Base-by-base conservation (phyloP, 2,113 vertebrate genomes). In the Alethe diademata region DNA sequence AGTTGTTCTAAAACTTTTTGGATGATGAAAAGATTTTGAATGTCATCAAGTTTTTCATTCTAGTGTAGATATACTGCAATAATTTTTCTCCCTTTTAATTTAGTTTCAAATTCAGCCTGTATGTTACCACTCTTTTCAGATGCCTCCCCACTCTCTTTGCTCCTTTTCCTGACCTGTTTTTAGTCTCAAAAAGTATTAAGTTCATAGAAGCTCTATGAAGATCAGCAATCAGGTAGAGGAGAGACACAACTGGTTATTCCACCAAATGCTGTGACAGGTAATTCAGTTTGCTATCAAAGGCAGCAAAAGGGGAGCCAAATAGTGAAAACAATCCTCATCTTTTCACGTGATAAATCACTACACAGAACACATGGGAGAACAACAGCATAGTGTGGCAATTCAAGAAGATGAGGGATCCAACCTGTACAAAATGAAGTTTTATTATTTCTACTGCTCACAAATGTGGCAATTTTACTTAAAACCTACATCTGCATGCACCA, bases 301-400 rank as follows among this genome's bases (percentile, higher is more conserved):
- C 15, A 66, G 60, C 14, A 87, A n/a, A 9, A 53, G 7, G 0
- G 28, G 8, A 15, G 2, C 1, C 26, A 66, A 42, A 2, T 8
- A 70, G 24, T 26, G 36, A 83, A 76, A 76, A 80, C 8, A 31
- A 3, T 40, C 54, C 60, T 31, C 12, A 40, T 24, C 35, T 45
- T 75, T 60, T 71, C 40, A 75, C 6, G 28, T 53, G 36, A 56
- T 28, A 40, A 79, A 76, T 2, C 6, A 2, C 58, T 78, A 38
- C 14, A 12, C 17, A 43, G 61, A 13, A 67, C 23, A 54, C 19
- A 19, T 0, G 1, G 28, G 22, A 62, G 33, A 74, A 85, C 26
- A 33, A 70, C 6, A 19, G n/a, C 51, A 80, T 0, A 57, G 11
- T 0, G 0, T 1, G 70, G 35, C 15, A 8, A 53, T 42, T 40